Percentiles rank a stretch among this genome's conserved stretches.
Conservation (phyloP, 1,140 invertebrate genomes). For the Cydia splendana region DNA sequence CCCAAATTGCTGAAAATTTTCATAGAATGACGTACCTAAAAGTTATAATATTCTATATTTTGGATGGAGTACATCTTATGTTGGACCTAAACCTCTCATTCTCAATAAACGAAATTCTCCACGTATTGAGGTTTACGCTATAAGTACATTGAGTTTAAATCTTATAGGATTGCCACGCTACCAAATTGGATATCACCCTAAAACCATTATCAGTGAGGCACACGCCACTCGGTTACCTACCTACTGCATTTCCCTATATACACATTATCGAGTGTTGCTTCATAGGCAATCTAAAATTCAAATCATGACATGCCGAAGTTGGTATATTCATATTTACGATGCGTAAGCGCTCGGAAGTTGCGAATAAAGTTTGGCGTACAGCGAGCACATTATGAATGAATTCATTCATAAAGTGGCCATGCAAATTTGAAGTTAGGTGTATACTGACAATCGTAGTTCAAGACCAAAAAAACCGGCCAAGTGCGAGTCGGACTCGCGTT, state of each 20-base stretch:
- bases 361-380: background rate
- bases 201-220: slow-evolving; percentile 60
- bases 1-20: no score
- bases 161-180: slow-evolving; percentile 16
- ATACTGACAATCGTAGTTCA: no score
- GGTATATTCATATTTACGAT: slow-evolving; percentile 36
- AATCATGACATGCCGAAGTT: slow-evolving; percentile 19
- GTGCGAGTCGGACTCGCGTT: no score
- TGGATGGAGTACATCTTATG: background rate
- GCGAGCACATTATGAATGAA: no score
- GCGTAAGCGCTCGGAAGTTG: slow-evolving; percentile 25
- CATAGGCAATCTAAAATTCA: slow-evolving; percentile 45
- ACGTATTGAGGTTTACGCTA: background rate
- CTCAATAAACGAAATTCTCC: background rate
- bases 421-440: no score
- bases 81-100: background rate
- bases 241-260: slow-evolving; percentile 55
- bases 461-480: no score
- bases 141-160: slow-evolving; percentile 7
- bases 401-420: no score
- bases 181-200: slow-evolving; percentile 57
- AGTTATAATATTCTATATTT: no score
- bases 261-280: slow-evolving; percentile 42
- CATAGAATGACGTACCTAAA: no score
- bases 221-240: slow-evolving; percentile 51